Conservation (phyloP, 2,888 invertebrate species). For the Caenorhabditis japonica region DNA sequence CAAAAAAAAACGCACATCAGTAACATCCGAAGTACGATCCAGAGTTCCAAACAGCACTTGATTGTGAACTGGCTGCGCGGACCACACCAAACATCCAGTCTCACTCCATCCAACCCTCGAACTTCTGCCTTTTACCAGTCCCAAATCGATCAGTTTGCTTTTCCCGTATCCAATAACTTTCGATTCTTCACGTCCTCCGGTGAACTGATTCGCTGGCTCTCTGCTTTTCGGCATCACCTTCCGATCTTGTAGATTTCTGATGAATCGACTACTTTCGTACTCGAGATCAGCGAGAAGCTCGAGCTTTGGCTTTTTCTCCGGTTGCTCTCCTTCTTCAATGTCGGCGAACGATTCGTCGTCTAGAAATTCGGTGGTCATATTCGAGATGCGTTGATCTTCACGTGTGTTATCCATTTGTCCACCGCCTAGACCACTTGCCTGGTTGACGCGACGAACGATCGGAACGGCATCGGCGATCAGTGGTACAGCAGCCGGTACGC, state of each 20-base stretch:
- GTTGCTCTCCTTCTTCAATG: constrained; percentile 36
- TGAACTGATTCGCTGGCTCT: constrained; percentile 32
- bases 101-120: constrained; percentile 60
- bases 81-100: constrained; percentile 33
- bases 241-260: constrained; percentile 30
- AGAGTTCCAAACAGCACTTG: constrained; percentile 34
- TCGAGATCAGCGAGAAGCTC: constrained; percentile 50
- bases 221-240: constrained; percentile 41
- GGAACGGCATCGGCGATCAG: neutral
- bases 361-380: constrained; percentile 12
- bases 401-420: neutral
- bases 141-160: constrained; percentile 53
- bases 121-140: constrained; percentile 37
- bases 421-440: constrained; percentile 29
- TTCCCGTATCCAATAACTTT: constrained; percentile 34
- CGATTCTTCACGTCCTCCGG: constrained; percentile 38
- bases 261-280: constrained; percentile 41
- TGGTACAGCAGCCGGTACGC: constrained; percentile 18
- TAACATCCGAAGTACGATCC: constrained; percentile 39
- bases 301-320: constrained; percentile 62
- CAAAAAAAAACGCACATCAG: constrained; percentile 14
- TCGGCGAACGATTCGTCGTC: neutral
- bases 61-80: constrained; percentile 32
- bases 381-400: constrained; percentile 6
- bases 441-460: constrained; percentile 13